Conservation (phyloP, 2,113 vertebrate genomes). For the Anolis sagrei region DNA sequence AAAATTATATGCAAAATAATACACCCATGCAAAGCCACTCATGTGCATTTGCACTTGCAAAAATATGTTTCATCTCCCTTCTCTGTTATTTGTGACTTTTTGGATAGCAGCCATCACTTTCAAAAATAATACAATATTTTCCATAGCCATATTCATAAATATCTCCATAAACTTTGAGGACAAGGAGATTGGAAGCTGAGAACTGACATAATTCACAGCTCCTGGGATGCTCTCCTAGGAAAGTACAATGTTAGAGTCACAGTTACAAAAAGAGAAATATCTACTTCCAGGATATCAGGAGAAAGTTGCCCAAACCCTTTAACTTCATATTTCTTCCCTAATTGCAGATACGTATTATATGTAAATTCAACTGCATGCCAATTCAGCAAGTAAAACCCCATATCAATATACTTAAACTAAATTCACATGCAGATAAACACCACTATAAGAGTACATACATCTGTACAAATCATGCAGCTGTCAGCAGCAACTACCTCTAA, state of each 20-base stretch:
- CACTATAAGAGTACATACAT: slow-evolving; percentile 27
- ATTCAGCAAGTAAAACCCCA: background rate
- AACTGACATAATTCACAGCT: too few species aligned
- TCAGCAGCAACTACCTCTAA: slow-evolving; percentile 48
- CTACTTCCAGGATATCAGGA: rapidly evolving
- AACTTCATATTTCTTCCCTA: slow-evolving; percentile 45
- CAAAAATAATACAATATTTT: too few species aligned
- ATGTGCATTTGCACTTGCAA: too few species aligned
- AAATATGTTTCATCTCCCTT: too few species aligned
- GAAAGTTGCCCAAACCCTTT: slow-evolving; percentile 9
- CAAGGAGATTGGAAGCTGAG: too few species aligned
- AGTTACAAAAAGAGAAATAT: background rate
- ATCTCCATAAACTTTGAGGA: background rate
- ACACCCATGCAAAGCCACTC: too few species aligned
- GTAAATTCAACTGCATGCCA: slow-evolving; percentile 27
- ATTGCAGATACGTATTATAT: slow-evolving; percentile 27
- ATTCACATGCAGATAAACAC: slow-evolving; percentile 54
- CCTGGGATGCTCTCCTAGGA: too few species aligned
- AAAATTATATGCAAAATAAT: too few species aligned
- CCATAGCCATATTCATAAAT: background rate
- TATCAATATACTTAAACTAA: slow-evolving; percentile 25
- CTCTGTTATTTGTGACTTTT: too few species aligned
- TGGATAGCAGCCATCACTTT: too few species aligned
- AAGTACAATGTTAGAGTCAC: background rate
- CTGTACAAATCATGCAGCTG: slow-evolving; percentile 67